Evolutionary conservation across 2,113 vertebrate species (phyloP).

Genomic region (Daboia siamensis): DNA sequence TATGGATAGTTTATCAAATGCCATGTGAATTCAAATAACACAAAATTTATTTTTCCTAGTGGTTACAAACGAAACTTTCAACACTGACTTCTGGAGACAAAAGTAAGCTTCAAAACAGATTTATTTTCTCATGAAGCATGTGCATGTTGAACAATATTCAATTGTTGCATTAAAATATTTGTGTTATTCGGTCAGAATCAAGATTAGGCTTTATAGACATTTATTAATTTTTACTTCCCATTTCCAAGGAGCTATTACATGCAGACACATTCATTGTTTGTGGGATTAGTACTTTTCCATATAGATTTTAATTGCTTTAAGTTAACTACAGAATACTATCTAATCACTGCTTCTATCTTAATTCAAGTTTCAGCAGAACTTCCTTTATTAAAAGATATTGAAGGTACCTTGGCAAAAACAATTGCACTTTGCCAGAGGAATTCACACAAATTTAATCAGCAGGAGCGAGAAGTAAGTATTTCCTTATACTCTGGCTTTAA

Average conservation of each 20-base stretch:
- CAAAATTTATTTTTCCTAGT: constrained; percentile 57
- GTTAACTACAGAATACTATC: not conserved
- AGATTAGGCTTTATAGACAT: not conserved
- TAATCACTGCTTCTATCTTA: not conserved
- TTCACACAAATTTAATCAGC: constrained; percentile 83
- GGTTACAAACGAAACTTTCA: constrained; percentile 69
- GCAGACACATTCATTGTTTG: not conserved
- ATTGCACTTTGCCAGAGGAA: constrained; percentile 87
- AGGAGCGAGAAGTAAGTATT: constrained; percentile 85
- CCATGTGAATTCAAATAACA: constrained; percentile 2
- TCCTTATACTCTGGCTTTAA: not conserved
- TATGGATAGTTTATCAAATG: not conserved
- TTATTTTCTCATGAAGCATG: not conserved
- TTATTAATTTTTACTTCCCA: not conserved
- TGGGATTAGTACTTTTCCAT: not conserved
- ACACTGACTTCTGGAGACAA: constrained; percentile 59
- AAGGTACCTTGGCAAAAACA: constrained; percentile 77
- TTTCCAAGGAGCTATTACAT: not conserved
- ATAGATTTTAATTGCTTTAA: not conserved
- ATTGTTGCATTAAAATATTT: accelerated
- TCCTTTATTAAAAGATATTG: constrained; percentile 67
- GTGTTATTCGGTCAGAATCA: not conserved
- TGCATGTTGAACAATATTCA: not conserved
- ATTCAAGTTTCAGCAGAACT: constrained; percentile 51
- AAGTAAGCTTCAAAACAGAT: constrained; percentile 62